phyloP scores from a whole-genome alignment of 2,888 invertebrate genomes.

The Trachelus iudaicus region DNA sequence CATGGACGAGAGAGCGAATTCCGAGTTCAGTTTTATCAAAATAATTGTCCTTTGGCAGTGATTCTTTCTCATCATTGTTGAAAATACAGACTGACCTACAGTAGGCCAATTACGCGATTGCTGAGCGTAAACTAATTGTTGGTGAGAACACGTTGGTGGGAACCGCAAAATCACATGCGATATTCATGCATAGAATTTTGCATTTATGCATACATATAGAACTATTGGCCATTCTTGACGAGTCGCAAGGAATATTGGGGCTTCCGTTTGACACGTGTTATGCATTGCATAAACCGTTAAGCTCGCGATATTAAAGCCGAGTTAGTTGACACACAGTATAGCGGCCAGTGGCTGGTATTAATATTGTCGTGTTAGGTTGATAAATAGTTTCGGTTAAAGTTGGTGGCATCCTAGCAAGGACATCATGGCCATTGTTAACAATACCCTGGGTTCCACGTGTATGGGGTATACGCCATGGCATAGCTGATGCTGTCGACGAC shows the following conservation, averaged over 20 bases:
- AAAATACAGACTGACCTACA: neutral
- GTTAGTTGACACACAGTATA: conserved; percentile 16
- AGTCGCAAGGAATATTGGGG: neutral
- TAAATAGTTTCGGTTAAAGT: conserved; percentile 48
- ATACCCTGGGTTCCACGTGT: conserved; percentile 28
- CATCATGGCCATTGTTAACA: conserved; percentile 41
- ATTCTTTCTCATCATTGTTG: neutral
- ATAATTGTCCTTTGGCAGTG: conserved; percentile 32
- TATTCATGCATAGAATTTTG: neutral
- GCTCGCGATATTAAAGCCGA: conserved; percentile 13
- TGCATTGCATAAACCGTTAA: neutral
- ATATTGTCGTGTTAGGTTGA: conserved; percentile 43
- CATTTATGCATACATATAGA: neutral
- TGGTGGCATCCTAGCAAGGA: conserved; percentile 32
- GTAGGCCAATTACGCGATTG: neutral
- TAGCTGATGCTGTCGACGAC: neutral
- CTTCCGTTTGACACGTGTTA: neutral
- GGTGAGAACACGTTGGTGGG: neutral
- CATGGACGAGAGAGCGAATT: conserved; percentile 27
- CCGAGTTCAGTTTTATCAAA: conserved; percentile 33
- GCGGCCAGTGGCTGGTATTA: conserved; percentile 33
- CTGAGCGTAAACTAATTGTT: neutral
- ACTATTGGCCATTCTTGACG: neutral
- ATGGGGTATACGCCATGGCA: conserved; percentile 14
- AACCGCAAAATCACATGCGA: neutral